phyloP scores from a whole-genome alignment of 2,888 invertebrate genomes.

The Philereme vetulata region DNA sequence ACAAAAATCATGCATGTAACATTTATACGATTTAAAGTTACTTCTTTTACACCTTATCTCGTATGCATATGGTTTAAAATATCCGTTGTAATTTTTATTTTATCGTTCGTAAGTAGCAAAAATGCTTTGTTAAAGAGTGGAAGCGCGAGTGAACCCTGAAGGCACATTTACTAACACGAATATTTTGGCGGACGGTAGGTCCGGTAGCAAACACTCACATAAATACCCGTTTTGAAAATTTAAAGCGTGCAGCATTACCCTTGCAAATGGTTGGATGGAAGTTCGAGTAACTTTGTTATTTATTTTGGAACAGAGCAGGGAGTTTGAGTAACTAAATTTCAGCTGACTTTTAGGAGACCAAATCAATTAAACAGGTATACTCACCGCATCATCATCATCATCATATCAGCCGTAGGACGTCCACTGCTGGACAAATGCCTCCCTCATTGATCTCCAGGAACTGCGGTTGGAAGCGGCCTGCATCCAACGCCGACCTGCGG shows the following conservation, averaged over 20 bases:
- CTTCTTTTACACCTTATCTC: constrained; percentile 19
- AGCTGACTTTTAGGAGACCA: constrained; percentile 4
- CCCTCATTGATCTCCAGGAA: no score
- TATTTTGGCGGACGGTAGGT: constrained; percentile 39
- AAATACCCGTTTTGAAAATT: constrained; percentile 28
- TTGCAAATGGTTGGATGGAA: constrained; percentile 17
- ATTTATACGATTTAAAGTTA: constrained; percentile 17
- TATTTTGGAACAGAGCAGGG: constrained; percentile 8
- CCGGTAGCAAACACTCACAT: constrained; percentile 35
- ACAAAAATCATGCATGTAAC: constrained; percentile 31
- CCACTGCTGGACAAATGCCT: no score
- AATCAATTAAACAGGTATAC: background rate
- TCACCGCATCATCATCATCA: no score
- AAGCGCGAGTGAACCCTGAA: constrained; percentile 46
- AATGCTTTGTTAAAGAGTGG: constrained; percentile 35
- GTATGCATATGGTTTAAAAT: constrained; percentile 24
- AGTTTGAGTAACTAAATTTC: background rate
- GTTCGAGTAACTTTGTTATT: constrained; percentile 19
- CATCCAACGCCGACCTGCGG: no score
- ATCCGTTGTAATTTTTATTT: constrained; percentile 23
- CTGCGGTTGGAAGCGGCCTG: no score
- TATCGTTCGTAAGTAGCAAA: constrained; percentile 31
- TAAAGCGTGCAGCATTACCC: constrained; percentile 26
- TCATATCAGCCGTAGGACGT: no score
- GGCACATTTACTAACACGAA: constrained; percentile 57